Evolutionary conservation across 1,140 invertebrate genomes (phyloP).

Genomic region (Agrypnia vestita): DNA sequence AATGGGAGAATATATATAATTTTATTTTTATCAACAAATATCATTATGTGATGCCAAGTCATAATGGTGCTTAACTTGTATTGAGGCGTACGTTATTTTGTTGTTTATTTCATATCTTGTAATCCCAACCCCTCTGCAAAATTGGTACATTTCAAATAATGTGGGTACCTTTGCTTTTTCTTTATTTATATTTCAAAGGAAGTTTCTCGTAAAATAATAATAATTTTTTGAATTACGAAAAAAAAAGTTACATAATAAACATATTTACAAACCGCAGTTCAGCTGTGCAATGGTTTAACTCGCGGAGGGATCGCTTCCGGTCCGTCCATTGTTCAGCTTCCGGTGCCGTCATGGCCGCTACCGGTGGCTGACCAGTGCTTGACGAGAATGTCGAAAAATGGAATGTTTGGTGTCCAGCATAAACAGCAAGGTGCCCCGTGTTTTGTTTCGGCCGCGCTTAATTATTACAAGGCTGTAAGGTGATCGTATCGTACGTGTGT

Average conservation of each 20-base stretch:
- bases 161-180: too few relatives aligned
- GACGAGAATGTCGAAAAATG: not conserved
- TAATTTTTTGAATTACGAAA: not conserved
- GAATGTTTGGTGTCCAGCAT: not conserved
- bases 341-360: slow-evolving; percentile 50
- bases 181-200: not conserved
- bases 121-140: too few relatives aligned
- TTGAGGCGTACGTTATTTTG: too few relatives aligned
- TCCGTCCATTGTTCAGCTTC: slow-evolving; percentile 54
- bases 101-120: too few relatives aligned
- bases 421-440: slow-evolving; percentile 13
- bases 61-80: too few relatives aligned
- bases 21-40: too few relatives aligned
- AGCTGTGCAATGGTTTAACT: slow-evolving; percentile 10
- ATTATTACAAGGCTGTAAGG: slow-evolving; percentile 24
- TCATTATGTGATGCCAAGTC: too few relatives aligned
- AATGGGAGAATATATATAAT: too few relatives aligned
- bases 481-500: slow-evolving; percentile 3
- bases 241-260: not conserved
- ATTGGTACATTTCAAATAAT: too few relatives aligned
- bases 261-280: slow-evolving; percentile 2
- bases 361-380: slow-evolving; percentile 40
- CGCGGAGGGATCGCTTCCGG: slow-evolving; percentile 45
- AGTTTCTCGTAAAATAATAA: not conserved
- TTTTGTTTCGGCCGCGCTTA: slow-evolving; percentile 36